Evolutionary conservation across 2,888 invertebrate genomes (phyloP).

Genomic region (Macaria notata): DNA sequence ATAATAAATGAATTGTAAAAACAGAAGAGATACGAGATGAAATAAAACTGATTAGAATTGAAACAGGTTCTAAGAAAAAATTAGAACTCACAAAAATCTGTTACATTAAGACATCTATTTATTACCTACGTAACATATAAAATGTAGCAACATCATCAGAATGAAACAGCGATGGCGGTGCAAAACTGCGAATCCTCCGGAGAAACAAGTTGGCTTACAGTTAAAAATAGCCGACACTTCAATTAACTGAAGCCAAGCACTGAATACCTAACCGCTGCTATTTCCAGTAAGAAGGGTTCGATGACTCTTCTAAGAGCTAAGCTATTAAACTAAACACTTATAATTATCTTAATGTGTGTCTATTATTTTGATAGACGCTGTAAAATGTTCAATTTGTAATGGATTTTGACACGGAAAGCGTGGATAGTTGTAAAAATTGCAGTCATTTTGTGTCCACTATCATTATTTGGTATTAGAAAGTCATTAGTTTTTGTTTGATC

Average conservation of each 20-base stretch:
- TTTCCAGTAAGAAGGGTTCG: background rate
- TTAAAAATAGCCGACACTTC: conserved; percentile 16
- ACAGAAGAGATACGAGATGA: too few relatives aligned
- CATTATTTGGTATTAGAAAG: too few relatives aligned
- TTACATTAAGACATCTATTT: too few relatives aligned
- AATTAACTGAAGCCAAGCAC: conserved; percentile 11
- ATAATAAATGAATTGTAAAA: too few relatives aligned
- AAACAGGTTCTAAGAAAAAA: too few relatives aligned
- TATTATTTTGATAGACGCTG: background rate
- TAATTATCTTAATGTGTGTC: conserved; percentile 1
- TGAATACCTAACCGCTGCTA: conserved; percentile 1
- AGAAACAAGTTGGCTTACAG: conserved; percentile 13
- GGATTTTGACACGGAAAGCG: background rate
- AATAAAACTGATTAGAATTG: too few relatives aligned
- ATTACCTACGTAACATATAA: too few relatives aligned
- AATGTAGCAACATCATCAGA: too few relatives aligned
- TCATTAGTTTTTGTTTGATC: too few relatives aligned
- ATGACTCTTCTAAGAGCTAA: conserved; percentile 1
- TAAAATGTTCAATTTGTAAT: conserved; percentile 2
- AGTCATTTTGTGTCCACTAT: too few relatives aligned
- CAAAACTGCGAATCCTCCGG: background rate
- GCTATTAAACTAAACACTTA: background rate
- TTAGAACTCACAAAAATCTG: too few relatives aligned
- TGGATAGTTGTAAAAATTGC: background rate
- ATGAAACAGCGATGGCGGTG: background rate